These are phyloP conservation scores for Melanotaenia pygmaea DNA, from an alignment of 2,797 vertebrate genomes.

Conservation along the genomic window DNA sequence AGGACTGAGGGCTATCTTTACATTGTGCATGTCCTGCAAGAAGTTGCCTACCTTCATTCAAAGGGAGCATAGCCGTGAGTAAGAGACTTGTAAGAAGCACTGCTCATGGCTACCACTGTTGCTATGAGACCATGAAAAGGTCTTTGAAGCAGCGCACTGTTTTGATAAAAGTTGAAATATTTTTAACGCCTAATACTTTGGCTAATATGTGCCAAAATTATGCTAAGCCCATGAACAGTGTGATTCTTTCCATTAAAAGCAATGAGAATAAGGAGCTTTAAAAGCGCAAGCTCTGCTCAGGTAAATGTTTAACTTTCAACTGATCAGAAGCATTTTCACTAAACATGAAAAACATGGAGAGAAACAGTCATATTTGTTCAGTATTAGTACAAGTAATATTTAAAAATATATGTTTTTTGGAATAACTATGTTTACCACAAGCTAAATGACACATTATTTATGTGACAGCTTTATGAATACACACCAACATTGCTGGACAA, in stretches of 20 bases:
- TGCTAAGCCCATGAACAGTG: slow-evolving; percentile 45
- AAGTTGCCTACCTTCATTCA: slow-evolving; percentile 66
- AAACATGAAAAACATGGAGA: slow-evolving; percentile 32
- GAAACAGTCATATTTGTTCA: slow-evolving; percentile 26
- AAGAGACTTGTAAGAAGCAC: slow-evolving; percentile 47
- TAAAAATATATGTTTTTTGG: not conserved
- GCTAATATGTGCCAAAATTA: slow-evolving; percentile 20
- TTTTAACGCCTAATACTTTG: slow-evolving; percentile 54
- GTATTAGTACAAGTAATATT: not conserved
- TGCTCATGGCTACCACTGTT: slow-evolving; percentile 60
- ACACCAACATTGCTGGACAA: not conserved
- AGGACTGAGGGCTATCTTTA: slow-evolving; percentile 65
- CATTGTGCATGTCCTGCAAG: slow-evolving; percentile 57
- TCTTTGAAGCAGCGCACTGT: slow-evolving; percentile 53
- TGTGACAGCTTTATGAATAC: slow-evolving; percentile 12
- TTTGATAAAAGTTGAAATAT: slow-evolving; percentile 61
- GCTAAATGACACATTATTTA: slow-evolving; percentile 5
- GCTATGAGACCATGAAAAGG: slow-evolving; percentile 69
- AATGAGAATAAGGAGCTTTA: slow-evolving; percentile 15
- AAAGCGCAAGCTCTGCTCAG: slow-evolving; percentile 14
- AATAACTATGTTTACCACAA: not conserved
- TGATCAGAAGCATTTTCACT: slow-evolving; percentile 28
- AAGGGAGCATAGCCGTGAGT: slow-evolving; percentile 49
- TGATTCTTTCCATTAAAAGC: slow-evolving; percentile 12
- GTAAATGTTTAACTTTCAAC: slow-evolving; percentile 22